These are phyloP conservation scores for Felis catus DNA, from an alignment of 2,113 vertebrate genomes.

Conservation along the genomic window F.catus_Fca126_mat1.0 CM031419.1:117003001-117003500, in stretches of 20 bases:
- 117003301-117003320: too few relatives aligned
- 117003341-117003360: background rate
- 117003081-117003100: background rate
- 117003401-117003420: background rate
- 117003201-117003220: background rate
- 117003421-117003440: background rate
- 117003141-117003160: accelerated
- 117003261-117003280: background rate
- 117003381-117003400: background rate
- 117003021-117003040: background rate
- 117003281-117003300: background rate
- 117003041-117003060: background rate
- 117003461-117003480: background rate
- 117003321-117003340: background rate
- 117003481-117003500: background rate
- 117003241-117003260: background rate
- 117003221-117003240: background rate
- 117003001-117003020: background rate
- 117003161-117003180: accelerated
- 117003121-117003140: background rate
- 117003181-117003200: background rate
- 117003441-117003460: background rate
- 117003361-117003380: background rate
- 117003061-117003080: accelerated
- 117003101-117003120: background rate